Percentiles rank a stretch among this genome's conserved stretches.
These are phyloP conservation scores for Acropternis orthonyx DNA, from an alignment of 2,797 vertebrate genomes.

Conservation along the genomic window DNA sequence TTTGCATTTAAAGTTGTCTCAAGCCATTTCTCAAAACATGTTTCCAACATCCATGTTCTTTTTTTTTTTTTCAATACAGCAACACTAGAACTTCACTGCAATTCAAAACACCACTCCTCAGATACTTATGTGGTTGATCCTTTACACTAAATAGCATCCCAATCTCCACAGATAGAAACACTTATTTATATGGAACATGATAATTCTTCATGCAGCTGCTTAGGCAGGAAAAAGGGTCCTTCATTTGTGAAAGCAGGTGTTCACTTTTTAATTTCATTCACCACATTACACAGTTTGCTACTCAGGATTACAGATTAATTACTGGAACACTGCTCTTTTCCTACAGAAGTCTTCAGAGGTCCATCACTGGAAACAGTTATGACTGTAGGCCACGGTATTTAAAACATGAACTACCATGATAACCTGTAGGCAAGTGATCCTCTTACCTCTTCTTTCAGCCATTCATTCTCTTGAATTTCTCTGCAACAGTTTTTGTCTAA, in stretches of 20 bases:
- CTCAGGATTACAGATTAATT: background rate
- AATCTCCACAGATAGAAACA: background rate
- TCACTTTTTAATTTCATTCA: background rate
- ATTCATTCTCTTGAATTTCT: slow-evolving; percentile 78
- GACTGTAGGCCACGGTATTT: background rate
- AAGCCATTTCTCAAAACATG: background rate
- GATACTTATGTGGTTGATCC: background rate
- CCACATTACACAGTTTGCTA: background rate
- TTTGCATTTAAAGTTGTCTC: background rate
- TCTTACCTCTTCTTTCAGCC: slow-evolving; percentile 82
- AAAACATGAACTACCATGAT: background rate
- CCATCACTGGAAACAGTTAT: background rate
- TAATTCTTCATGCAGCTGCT: background rate
- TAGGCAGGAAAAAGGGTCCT: background rate
- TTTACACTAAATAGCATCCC: background rate
- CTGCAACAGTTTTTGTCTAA: slow-evolving; percentile 67
- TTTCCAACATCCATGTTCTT: background rate
- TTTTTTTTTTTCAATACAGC: background rate
- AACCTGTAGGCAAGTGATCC: background rate
- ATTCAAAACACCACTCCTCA: background rate
- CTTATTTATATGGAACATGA: background rate
- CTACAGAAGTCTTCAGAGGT: background rate
- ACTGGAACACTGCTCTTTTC: background rate
- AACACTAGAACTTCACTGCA: background rate
- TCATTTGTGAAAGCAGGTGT: background rate